Percentiles rank a stretch among this genome's conserved stretches.
These are phyloP conservation scores for Drosophila emarginata DNA, from an alignment of 2,888 invertebrate species.

Conservation along the genomic window DNA sequence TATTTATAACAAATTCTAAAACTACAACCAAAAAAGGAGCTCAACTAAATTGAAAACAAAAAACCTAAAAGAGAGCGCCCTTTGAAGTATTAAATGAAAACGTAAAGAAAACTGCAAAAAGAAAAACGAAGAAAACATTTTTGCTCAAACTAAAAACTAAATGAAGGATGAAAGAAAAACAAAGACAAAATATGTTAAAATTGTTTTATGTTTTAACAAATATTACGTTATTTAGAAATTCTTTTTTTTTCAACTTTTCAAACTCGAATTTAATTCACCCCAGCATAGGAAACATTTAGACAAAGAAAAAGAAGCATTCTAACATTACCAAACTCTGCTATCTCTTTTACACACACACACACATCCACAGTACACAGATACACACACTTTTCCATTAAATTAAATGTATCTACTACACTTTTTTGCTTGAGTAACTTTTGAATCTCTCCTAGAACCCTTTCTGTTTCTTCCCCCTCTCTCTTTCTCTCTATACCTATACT, in stretches of 20 bases:
- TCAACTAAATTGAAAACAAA: constrained; percentile 18
- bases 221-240: constrained; percentile 27
- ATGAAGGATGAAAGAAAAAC: constrained; percentile 7
- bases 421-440: constrained; percentile 4
- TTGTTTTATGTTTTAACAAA: background rate
- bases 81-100: constrained; percentile 33
- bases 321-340: constrained; percentile 1
- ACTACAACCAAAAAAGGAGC: constrained; percentile 34
- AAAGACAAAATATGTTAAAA: constrained; percentile 19
- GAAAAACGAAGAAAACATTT: constrained; percentile 31
- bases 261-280: constrained; percentile 72
- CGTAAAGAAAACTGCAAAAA: constrained; percentile 7
- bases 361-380: constrained; percentile 23
- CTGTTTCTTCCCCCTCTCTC: background rate
- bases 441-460: background rate
- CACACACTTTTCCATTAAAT: background rate
- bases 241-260: constrained; percentile 46
- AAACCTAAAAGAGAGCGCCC: background rate
- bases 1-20: constrained; percentile 38
- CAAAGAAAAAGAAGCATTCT: constrained; percentile 41
- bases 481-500: background rate
- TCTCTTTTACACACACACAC: constrained; percentile 9
- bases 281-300: constrained; percentile 44
- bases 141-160: constrained; percentile 60
- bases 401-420: background rate